Evolutionary conservation across 2,888 invertebrate genomes (phyloP).

Genomic region (Gisinianus flammeolus): DNA sequence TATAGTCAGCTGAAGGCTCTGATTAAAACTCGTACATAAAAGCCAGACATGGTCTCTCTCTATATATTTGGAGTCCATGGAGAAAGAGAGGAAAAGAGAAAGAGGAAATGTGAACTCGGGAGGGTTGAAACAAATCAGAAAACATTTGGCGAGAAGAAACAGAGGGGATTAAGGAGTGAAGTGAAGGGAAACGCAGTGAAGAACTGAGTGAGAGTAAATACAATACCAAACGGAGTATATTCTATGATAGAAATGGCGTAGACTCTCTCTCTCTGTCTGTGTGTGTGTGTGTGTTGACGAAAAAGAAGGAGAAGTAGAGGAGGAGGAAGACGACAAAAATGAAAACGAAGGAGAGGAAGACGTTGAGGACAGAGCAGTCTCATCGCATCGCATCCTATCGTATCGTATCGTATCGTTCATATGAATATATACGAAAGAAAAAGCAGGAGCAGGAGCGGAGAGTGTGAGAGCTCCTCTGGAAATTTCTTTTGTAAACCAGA

Average conservation of each 20-base stretch:
- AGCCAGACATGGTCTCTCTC: no score
- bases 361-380: background rate
- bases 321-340: background rate
- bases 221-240: conserved; percentile 1
- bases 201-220: conserved; percentile 30
- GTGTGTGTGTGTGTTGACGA: conserved; percentile 12
- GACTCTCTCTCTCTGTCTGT: no score
- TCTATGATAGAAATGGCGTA: conserved; percentile 28
- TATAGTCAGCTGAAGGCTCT: no score
- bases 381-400: background rate
- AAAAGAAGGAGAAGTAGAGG: conserved; percentile 1
- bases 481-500: conserved; percentile 30
- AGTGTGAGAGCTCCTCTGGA: background rate
- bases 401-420: background rate
- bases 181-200: background rate
- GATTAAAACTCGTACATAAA: no score
- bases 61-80: conserved; percentile 1
- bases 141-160: conserved; percentile 35
- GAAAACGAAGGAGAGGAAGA: background rate
- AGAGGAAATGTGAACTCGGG: background rate
- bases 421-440: background rate
- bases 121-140: conserved; percentile 30
- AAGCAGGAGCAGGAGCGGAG: background rate
- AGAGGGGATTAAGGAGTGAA: conserved; percentile 29
- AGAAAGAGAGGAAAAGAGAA: background rate